phyloP scores from a whole-genome alignment of 1,140 invertebrate species.

The Drosophila littoralis region DNA sequence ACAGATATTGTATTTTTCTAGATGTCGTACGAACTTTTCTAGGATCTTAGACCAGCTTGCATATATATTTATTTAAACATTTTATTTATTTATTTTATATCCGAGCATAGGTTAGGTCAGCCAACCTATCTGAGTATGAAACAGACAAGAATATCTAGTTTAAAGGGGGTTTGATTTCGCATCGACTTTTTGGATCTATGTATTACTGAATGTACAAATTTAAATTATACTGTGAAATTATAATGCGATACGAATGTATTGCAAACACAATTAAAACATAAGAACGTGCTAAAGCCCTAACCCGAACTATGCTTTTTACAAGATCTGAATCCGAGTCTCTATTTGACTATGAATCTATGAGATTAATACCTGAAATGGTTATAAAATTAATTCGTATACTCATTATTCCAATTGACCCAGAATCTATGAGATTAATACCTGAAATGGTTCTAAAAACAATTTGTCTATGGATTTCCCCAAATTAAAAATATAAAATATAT shows the following conservation, averaged over 20 bases:
- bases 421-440: too few species aligned
- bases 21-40: neutral
- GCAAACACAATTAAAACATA: neutral
- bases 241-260: neutral
- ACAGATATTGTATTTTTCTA: slow-evolving; percentile 5
- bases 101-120: neutral
- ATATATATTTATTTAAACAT: slow-evolving; percentile 1
- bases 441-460: too few species aligned
- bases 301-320: too few species aligned
- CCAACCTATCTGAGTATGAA: neutral
- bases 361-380: too few species aligned
- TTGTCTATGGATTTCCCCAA: too few species aligned
- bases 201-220: slow-evolving; percentile 3
- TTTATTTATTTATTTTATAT: neutral
- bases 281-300: neutral
- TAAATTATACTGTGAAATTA: neutral
- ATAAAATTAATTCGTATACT: too few species aligned
- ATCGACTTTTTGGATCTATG: neutral
- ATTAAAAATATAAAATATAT: too few species aligned
- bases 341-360: too few species aligned
- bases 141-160: neutral
- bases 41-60: neutral
- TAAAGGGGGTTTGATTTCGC: neutral
- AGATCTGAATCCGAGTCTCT: too few species aligned
- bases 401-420: too few species aligned